Conservation (phyloP, 2,113 vertebrate species). For the Cebus imitator region DNA sequence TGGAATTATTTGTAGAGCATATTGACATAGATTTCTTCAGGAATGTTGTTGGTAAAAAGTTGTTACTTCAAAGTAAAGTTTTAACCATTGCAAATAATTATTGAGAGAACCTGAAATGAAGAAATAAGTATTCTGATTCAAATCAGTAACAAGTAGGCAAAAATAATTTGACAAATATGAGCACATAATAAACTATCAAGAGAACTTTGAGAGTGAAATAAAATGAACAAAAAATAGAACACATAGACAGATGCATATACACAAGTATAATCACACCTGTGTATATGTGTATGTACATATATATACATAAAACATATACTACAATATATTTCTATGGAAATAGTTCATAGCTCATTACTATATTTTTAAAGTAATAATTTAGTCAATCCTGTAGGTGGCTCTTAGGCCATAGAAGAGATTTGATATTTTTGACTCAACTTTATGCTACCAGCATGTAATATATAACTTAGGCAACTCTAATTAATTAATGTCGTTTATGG, state of each 20-base stretch:
- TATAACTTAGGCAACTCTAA: background rate
- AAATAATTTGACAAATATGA: background rate
- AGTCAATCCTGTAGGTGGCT: background rate
- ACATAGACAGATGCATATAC: background rate
- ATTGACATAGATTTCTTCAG: background rate
- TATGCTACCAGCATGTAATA: background rate
- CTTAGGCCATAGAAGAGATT: background rate
- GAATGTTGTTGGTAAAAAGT: background rate
- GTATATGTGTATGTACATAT: accelerated
- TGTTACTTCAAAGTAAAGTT: background rate
- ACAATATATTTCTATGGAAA: background rate
- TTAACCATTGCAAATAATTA: background rate
- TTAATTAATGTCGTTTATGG: background rate
- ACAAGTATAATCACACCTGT: background rate
- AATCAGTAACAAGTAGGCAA: background rate
- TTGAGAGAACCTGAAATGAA: background rate
- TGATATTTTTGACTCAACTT: background rate
- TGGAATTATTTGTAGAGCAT: background rate
- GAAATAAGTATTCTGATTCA: background rate
- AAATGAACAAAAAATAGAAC: background rate
- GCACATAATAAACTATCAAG: background rate
- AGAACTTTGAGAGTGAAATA: background rate
- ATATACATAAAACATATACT: background rate
- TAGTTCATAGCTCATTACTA: background rate
- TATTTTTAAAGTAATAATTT: background rate